Conservation (phyloP, 2,797 vertebrate genomes). For the Smutsia temminckii region DNA sequence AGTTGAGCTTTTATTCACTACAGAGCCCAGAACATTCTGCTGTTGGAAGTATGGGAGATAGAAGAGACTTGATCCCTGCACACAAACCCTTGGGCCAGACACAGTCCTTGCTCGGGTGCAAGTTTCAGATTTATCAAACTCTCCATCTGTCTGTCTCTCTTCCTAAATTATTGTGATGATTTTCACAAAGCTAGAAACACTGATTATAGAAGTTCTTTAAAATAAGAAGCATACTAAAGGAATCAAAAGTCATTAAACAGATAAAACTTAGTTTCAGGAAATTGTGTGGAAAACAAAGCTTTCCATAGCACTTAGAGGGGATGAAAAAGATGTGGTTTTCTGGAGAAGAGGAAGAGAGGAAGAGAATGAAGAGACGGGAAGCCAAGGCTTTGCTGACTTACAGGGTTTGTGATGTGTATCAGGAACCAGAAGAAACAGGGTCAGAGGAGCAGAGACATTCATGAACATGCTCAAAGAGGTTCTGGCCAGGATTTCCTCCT, state of each 20-base stretch:
- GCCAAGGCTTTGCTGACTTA: not conserved
- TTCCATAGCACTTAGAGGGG: not conserved
- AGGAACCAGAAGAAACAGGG: not conserved
- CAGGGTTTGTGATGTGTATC: not conserved
- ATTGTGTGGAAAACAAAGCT: not conserved
- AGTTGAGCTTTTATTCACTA: not conserved
- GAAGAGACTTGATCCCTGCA: not conserved
- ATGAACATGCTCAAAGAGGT: not conserved
- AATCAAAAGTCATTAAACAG: not conserved
- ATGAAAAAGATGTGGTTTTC: not conserved
- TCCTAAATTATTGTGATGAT: not conserved
- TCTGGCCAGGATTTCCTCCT: not conserved
- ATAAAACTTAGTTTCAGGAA: not conserved
- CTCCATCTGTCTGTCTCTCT: not conserved
- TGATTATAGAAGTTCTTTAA: not conserved
- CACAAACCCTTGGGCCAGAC: not conserved
- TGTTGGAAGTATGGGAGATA: too few species aligned
- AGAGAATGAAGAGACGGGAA: not conserved
- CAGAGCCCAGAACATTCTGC: too few species aligned
- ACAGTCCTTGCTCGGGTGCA: not conserved
- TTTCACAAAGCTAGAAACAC: not conserved
- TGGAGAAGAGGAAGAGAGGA: not conserved
- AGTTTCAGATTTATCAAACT: not conserved
- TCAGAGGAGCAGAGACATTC: not conserved
- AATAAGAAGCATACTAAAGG: not conserved